A percentile compares a stretch with the other conserved stretches of the same genome.
Evolutionary conservation across 2,888 invertebrate species (phyloP).

Genomic region (Tortrix viridana): DNA sequence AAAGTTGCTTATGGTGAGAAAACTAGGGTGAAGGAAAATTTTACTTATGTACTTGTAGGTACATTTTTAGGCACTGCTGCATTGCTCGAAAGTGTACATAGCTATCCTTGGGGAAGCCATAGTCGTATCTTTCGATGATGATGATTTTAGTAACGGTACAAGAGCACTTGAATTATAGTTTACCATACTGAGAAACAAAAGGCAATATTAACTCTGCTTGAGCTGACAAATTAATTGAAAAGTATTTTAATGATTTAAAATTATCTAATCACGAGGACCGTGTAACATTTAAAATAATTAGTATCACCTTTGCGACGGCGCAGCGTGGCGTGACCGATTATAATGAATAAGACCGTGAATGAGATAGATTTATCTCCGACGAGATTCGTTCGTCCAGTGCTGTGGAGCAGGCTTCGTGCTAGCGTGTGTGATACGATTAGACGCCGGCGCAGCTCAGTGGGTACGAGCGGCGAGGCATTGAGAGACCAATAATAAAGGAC

Average conservation of each 20-base stretch:
- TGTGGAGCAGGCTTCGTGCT: conserved; percentile 45
- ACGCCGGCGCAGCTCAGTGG: conserved; percentile 48
- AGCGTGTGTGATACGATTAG: conserved; percentile 60
- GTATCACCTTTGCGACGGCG: conserved; percentile 38
- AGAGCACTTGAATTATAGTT: too few species aligned
- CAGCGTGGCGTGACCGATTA: conserved; percentile 37
- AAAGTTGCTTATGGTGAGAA: too few species aligned
- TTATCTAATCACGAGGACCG: conserved; percentile 12
- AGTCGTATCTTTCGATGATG: too few species aligned
- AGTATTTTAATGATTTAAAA: conserved; percentile 9
- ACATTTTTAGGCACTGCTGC: too few species aligned
- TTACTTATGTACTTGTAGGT: too few species aligned
- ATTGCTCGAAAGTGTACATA: too few species aligned
- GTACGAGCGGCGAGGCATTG: conserved; percentile 1
- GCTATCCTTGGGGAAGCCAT: too few species aligned
- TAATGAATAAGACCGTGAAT: conserved; percentile 39
- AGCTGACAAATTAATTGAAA: neutral
- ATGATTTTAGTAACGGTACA: too few species aligned
- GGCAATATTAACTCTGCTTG: neutral
- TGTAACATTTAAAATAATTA: conserved; percentile 30
- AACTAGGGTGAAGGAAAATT: too few species aligned
- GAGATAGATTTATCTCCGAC: conserved; percentile 39
- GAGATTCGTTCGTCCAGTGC: conserved; percentile 55
- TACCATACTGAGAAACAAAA: neutral
- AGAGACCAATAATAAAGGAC: neutral